Conservation (phyloP, 1,140 invertebrate genomes). For the Aphelenchoides fujianensis region DNA sequence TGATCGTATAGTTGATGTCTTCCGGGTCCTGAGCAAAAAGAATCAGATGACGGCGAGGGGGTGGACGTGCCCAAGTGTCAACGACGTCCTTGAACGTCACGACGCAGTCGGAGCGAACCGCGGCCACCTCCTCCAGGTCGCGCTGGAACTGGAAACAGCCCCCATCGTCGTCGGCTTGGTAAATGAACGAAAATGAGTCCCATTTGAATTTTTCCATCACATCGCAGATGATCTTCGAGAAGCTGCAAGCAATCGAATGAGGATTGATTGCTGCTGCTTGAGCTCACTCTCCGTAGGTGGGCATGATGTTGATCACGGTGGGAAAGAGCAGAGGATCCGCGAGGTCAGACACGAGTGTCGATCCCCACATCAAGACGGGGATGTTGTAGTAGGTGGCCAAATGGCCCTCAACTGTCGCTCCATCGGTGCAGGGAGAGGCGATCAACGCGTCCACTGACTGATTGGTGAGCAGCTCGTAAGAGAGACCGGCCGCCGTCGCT, state of each 20-base stretch:
- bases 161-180: slow-evolving; percentile 33
- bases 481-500: slow-evolving; percentile 23
- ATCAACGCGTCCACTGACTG: slow-evolving; percentile 24
- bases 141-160: slow-evolving; percentile 26
- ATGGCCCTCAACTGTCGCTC: too few species aligned
- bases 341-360: slow-evolving; percentile 28
- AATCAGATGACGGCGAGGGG: too few species aligned
- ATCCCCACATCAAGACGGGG: slow-evolving; percentile 28
- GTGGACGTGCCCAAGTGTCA: slow-evolving; percentile 25
- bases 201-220: slow-evolving; percentile 32
- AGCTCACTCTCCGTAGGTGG: slow-evolving; percentile 29
- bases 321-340: slow-evolving; percentile 25
- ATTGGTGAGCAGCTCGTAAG: slow-evolving; percentile 27
- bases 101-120: slow-evolving; percentile 11
- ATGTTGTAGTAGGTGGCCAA: slow-evolving; percentile 40
- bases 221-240: slow-evolving; percentile 28
- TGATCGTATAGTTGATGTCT: slow-evolving; percentile 22
- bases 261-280: neutral
- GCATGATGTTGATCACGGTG: slow-evolving; percentile 33
- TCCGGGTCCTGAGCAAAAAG: too few species aligned
- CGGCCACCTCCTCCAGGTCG: slow-evolving; percentile 29
- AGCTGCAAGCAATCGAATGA: slow-evolving; percentile 17
- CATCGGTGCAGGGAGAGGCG: slow-evolving; percentile 33
- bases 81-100: slow-evolving; percentile 20
- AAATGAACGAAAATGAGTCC: slow-evolving; percentile 32